Evolutionary conservation across 2,888 invertebrate species (phyloP), one percentile per base, ranked within the genome.

Genomic region (Parnassius glacialis): DNA sequence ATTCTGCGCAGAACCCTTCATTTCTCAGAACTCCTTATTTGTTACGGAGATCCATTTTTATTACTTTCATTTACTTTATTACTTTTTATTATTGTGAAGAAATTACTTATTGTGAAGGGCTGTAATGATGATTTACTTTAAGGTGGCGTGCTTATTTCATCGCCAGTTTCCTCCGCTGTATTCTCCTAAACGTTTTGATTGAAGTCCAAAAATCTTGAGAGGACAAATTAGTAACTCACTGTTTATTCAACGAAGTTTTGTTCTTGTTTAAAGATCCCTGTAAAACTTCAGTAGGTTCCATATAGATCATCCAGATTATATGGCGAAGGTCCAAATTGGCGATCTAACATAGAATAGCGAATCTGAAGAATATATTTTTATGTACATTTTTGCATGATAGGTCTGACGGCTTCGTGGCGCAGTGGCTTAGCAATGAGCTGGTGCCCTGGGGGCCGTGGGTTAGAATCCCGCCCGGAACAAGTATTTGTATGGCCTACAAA

Each of bases 11-110:
- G 47, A 78, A 34, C 34, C 7, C 34, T 34, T 34, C 34, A 7
- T 34, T 5, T 34, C 7, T 34, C 1, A 34, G 78, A 79, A 74
- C 77, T 80, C 82, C 78, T 81, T 76, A 76, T 80, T 77, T 72
- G 74, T 76, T 83, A 84, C 82, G 81, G 83, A 80, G 76, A 65
- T 73, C 73, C 65, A 68, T 68, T 70, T 78, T 87, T 86, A 88
- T 87, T 83, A 76, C 79, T 81, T 71, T 81, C 83, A 81, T 81
- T 83, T 78, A 82, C 84, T 72, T 74, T 34, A 66, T n/a, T n/a
- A n/a, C n/a, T n/a, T n/a, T n/a, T n/a, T n/a, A n/a, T n/a, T n/a
- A n/a, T n/a, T n/a, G n/a, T n/a, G n/a, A n/a, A n/a, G n/a, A n/a
- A n/a, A n/a, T n/a, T n/a, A n/a, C n/a, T n/a, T n/a, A n/a, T n/a